Conservation (phyloP, 2,888 invertebrate genomes). For the Tetragnatha montana region DNA sequence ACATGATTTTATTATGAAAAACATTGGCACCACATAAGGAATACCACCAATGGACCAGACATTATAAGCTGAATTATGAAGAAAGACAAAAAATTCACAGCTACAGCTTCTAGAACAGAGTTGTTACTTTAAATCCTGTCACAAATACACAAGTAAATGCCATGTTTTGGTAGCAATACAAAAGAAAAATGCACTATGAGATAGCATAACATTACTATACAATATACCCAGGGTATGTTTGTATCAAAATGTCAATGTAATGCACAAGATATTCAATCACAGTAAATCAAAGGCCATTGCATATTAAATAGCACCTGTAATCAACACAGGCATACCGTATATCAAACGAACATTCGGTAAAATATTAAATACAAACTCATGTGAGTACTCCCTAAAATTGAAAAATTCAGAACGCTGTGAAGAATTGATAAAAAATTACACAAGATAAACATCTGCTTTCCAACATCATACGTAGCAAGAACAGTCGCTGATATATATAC, state of each 20-base stretch:
- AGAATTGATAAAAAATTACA: constrained; percentile 15
- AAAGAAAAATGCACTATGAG: constrained; percentile 58
- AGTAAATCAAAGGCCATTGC: constrained; percentile 68
- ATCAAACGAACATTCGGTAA: constrained; percentile 17
- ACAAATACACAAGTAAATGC: constrained; percentile 51
- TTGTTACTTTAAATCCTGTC: constrained; percentile 3
- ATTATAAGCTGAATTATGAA: constrained; percentile 64
- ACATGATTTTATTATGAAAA: constrained; percentile 60
- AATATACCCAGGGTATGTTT: constrained; percentile 46
- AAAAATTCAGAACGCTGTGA: background rate
- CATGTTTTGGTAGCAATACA: constrained; percentile 48
- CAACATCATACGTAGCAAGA: constrained; percentile 35
- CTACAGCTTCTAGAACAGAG: constrained; percentile 40
- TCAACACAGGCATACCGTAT: constrained; percentile 24
- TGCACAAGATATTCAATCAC: constrained; percentile 63
- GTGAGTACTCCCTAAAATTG: background rate
- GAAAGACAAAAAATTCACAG: constrained; percentile 55
- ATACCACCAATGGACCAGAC: constrained; percentile 69
- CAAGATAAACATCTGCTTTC: constrained; percentile 35
- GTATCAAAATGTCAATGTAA: constrained; percentile 58
- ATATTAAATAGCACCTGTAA: constrained; percentile 44
- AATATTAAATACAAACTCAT: constrained; percentile 19
- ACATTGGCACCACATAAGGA: constrained; percentile 69
- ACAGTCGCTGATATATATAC: constrained; percentile 58
- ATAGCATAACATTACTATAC: constrained; percentile 41